Evolutionary conservation across 2,888 invertebrate species (phyloP).

Genomic region (Drosophila bunnanda): DNA sequence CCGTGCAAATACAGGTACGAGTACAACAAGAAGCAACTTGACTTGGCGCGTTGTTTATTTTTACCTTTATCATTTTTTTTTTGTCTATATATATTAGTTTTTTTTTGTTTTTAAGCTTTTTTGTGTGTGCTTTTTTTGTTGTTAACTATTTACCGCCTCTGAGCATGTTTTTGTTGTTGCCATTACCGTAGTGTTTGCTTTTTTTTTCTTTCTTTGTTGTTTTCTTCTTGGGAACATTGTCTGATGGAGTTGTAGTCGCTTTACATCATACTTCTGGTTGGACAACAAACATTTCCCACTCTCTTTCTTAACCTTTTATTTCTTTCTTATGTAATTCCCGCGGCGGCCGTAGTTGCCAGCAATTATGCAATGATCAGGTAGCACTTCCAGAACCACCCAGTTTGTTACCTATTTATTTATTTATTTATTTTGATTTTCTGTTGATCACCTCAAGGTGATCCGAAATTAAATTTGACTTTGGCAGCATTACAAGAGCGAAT

Average conservation of each 20-base stretch:
- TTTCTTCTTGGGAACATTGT: constrained; percentile 31
- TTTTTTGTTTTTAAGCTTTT: constrained; percentile 25
- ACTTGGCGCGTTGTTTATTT: constrained; percentile 37
- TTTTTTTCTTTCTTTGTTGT: constrained; percentile 23
- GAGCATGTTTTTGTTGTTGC: constrained; percentile 54
- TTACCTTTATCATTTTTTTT: constrained; percentile 37
- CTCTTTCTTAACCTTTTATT: constrained; percentile 40
- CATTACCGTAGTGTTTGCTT: constrained; percentile 58
- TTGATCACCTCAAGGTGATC: constrained; percentile 47
- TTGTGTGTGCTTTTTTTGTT: constrained; percentile 30
- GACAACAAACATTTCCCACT: constrained; percentile 40
- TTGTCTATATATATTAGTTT: constrained; percentile 19
- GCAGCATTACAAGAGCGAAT: constrained; percentile 55
- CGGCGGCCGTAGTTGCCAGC: constrained; percentile 44
- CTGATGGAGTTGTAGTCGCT: constrained; percentile 33
- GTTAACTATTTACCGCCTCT: constrained; percentile 40
- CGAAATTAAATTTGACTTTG: constrained; percentile 71
- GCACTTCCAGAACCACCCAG: constrained; percentile 39
- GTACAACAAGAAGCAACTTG: constrained; percentile 39
- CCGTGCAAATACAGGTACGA: constrained; percentile 32
- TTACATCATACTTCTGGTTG: constrained; percentile 48
- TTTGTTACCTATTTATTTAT: not conserved
- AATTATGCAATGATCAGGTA: constrained; percentile 69
- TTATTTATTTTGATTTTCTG: not conserved
- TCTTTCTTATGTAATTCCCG: constrained; percentile 59